Evolutionary conservation across 2,888 invertebrate genomes (phyloP), one percentile per base, ranked within the genome.

Genomic region (Seladonia tumulorum): DNA sequence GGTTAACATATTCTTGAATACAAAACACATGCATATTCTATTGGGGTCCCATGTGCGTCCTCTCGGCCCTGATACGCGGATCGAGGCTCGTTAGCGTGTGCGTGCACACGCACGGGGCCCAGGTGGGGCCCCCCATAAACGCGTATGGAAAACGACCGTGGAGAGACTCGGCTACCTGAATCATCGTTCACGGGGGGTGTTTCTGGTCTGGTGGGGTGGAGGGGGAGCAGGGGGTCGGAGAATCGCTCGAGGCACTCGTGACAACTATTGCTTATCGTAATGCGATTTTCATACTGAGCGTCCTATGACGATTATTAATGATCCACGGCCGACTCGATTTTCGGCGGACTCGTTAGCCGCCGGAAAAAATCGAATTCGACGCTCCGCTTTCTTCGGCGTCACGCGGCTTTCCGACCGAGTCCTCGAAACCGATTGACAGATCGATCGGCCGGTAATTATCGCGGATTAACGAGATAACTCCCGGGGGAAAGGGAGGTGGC

Each of bases 1-100:
- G 94, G 94, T 94, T 94, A 94, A 94, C 93, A 94, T 94, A 95
- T 95, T 94, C 93, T 89, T 90, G 93, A 93, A 93, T 93, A 93
- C 91, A 92, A 94, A 94, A 94, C 93, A 90, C 93, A 94, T 94
- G 94, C 94, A 94, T 93, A 93, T 92, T 91, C 90, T 87, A 92
- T 73, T 91, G 89, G 92, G 92, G 92, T 91, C 91, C 92, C 92
- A 89, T 89, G 89, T 89, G 92, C 91, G 90, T 90, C 88, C 89
- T 85, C 35, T 85, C 35, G 10, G 85, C 90, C 88, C 87, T 82
- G 90, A 87, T 87, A 89, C 81, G 76, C 73, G 73, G 74, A 60
- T 47, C 68, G 29, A 76, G 79, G 25, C 71, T n/a, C 63, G 72
- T 68, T 18, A 63, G 47, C 18, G 22, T 80, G 79, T 72, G 73